Evolutionary conservation across 2,888 invertebrate genomes (phyloP).

Genomic region (Eudemis profundana): DNA sequence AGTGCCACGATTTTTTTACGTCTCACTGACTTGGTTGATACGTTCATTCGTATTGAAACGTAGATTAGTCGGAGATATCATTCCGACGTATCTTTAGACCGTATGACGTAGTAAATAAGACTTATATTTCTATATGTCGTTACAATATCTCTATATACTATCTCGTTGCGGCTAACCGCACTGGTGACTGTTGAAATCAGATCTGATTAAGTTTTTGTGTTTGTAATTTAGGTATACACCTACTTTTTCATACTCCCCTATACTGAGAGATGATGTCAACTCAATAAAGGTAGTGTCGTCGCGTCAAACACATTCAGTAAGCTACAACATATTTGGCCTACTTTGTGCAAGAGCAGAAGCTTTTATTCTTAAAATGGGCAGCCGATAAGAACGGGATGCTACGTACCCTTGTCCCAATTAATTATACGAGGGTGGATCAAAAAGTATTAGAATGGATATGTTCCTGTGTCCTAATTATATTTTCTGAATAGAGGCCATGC

Average conservation of each 20-base stretch:
- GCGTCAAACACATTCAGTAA: too few species aligned
- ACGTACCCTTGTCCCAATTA: too few species aligned
- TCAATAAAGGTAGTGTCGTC: too few species aligned
- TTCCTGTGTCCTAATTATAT: too few species aligned
- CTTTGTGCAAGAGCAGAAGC: too few species aligned
- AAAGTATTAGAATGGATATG: too few species aligned
- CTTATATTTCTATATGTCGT: slow-evolving; percentile 1
- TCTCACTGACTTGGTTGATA: slow-evolving; percentile 33
- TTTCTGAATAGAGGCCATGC: too few species aligned
- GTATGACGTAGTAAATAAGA: slow-evolving; percentile 3
- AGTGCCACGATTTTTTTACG: slow-evolving; percentile 16
- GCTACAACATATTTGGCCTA: too few species aligned
- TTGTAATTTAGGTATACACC: slow-evolving; percentile 9
- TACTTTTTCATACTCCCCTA: slow-evolving; percentile 6
- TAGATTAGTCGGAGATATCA: slow-evolving; percentile 29
- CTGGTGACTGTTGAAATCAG: slow-evolving; percentile 41
- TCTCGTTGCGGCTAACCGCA: slow-evolving; percentile 55
- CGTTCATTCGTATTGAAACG: slow-evolving; percentile 34
- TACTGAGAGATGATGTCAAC: too few species aligned
- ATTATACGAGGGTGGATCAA: too few species aligned
- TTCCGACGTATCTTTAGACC: slow-evolving; percentile 2
- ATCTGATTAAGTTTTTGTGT: slow-evolving; percentile 33
- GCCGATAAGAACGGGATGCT: too few species aligned
- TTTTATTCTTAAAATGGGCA: too few species aligned
- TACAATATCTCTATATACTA: slow-evolving; percentile 25